Percentiles rank a stretch among this genome's conserved stretches.
Evolutionary conservation across 1,140 invertebrate species (phyloP).

Genomic region (Brachionus paranguensis): DNA sequence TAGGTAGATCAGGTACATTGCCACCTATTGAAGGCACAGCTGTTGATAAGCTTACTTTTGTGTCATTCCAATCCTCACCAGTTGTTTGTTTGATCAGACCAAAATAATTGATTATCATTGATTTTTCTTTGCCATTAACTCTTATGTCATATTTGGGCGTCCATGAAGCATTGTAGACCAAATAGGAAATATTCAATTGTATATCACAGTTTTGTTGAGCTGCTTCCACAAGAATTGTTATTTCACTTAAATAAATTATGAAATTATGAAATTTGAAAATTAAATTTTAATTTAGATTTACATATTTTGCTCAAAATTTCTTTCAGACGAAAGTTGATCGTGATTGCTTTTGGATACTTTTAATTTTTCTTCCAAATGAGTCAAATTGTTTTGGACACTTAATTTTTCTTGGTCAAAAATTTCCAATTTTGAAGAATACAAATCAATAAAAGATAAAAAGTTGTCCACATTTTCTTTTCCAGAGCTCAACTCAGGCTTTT

Average conservation of each 20-base stretch:
- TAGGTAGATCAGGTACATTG: constrained; percentile 49
- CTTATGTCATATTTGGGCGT: constrained; percentile 53
- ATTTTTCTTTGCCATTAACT: constrained; percentile 47
- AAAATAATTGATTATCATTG: constrained; percentile 53
- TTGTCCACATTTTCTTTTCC: constrained; percentile 14
- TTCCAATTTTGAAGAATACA: background rate
- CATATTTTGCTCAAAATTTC: background rate
- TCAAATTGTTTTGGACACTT: background rate
- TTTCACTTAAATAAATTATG: constrained; percentile 43
- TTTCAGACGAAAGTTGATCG: background rate
- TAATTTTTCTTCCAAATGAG: background rate
- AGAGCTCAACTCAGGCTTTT: background rate
- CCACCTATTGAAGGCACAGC: constrained; percentile 55
- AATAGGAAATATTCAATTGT: constrained; percentile 49
- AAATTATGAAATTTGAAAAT: background rate
- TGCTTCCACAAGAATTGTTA: constrained; percentile 46
- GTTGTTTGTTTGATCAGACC: constrained; percentile 55
- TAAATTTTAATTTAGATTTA: background rate
- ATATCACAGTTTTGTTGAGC: constrained; percentile 43
- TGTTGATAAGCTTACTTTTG: constrained; percentile 53
- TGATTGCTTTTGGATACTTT: background rate
- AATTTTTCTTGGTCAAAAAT: background rate
- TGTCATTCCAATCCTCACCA: constrained; percentile 56
- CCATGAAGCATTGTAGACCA: constrained; percentile 50
- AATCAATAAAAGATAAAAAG: constrained; percentile 21